phyloP scores from a whole-genome alignment of 1,140 invertebrate species.

The Mycetomoellerius zeteki region DNA sequence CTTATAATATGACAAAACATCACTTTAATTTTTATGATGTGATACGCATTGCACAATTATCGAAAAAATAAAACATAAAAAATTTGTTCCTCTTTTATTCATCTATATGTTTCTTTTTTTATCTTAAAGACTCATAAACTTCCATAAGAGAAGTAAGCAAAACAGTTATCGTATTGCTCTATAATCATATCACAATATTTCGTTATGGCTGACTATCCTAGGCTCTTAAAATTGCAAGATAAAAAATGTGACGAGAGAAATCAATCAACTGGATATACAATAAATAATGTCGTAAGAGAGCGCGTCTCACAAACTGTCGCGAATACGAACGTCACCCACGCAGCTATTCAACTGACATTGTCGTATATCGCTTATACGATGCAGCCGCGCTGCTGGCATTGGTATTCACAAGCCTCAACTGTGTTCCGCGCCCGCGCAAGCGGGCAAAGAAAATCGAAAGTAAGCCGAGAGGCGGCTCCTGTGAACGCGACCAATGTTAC shows the following conservation, averaged over 20 bases:
- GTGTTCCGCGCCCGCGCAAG: slow-evolving; percentile 40
- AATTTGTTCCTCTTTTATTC: neutral
- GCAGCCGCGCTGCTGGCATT: slow-evolving; percentile 48
- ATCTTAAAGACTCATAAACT: neutral
- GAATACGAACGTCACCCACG: slow-evolving; percentile 6
- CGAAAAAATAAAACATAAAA: neutral
- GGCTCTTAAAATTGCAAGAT: neutral
- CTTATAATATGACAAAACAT: neutral
- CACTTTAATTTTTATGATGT: neutral
- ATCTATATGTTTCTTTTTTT: neutral
- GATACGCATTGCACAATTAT: neutral
- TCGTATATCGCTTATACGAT: slow-evolving; percentile 55
- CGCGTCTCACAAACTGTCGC: neutral
- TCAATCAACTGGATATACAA: slow-evolving; percentile 5
- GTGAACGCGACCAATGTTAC: slow-evolving; percentile 71
- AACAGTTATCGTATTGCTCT: neutral
- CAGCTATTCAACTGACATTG: slow-evolving; percentile 18
- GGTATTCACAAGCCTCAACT: slow-evolving; percentile 67
- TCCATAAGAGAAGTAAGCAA: neutral
- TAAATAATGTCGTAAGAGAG: neutral
- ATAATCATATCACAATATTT: neutral
- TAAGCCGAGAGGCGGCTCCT: slow-evolving; percentile 75
- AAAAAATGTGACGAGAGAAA: neutral
- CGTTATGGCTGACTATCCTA: neutral
- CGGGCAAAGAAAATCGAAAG: slow-evolving; percentile 80